phyloP scores from a whole-genome alignment of 1,140 invertebrate genomes.

The Semibalanus balanoides region DNA sequence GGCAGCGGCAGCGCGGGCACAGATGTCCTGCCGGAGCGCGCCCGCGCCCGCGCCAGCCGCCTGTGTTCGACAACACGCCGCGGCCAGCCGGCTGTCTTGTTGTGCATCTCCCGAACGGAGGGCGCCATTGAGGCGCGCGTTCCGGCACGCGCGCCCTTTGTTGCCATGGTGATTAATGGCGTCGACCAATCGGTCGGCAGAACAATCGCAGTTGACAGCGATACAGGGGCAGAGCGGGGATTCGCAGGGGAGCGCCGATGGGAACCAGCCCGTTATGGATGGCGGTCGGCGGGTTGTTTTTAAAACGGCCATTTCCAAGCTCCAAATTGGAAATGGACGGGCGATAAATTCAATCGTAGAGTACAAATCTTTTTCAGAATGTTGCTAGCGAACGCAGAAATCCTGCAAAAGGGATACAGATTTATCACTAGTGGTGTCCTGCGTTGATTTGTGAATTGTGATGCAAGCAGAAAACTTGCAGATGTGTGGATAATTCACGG shows the following conservation, averaged over 20 bases:
- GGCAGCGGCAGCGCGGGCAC: no score
- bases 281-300: background rate
- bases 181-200: background rate
- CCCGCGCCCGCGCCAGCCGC: no score
- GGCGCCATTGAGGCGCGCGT: background rate
- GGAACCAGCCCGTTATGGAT: background rate
- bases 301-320: background rate
- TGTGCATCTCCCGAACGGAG: background rate
- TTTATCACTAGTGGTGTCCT: no score
- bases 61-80: background rate
- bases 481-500: no score
- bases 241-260: background rate
- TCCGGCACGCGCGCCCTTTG: slow-evolving; percentile 1
- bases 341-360: no score
- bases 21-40: background rate
- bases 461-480: no score
- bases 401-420: no score
- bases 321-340: background rate
- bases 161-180: slow-evolving; percentile 1
- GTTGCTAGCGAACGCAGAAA: no score
- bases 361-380: no score
- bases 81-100: background rate
- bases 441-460: no score
- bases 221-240: background rate
- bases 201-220: background rate